Conservation (phyloP, 2,113 vertebrate species). For the Melanerpes aurifrons region DNA sequence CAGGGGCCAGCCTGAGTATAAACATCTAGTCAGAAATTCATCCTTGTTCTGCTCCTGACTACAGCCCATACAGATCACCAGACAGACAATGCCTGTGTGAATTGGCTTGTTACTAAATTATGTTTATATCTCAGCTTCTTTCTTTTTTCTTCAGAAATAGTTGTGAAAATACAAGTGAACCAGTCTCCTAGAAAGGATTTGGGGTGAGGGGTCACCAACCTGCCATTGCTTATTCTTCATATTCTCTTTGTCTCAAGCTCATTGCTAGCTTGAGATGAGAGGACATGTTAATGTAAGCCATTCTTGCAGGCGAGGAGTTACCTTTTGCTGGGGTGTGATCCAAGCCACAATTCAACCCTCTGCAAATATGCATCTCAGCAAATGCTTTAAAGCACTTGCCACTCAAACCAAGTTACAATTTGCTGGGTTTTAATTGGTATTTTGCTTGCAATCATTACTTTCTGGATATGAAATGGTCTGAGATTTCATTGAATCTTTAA, state of each 20-base stretch:
- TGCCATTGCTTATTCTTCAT: not conserved
- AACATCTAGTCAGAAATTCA: not conserved
- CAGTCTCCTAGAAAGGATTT: not conserved
- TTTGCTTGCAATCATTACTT: constrained; percentile 55
- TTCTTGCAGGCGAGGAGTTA: not conserved
- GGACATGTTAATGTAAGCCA: not conserved
- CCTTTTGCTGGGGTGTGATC: not conserved
- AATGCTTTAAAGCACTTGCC: not conserved
- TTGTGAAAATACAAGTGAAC: not conserved
- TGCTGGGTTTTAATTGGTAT: not conserved
- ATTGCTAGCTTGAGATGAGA: not conserved
- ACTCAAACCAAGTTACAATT: not conserved
- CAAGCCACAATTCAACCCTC: not conserved
- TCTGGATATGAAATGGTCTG: constrained; percentile 67
- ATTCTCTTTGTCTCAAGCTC: not conserved
- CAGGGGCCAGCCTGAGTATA: not conserved
- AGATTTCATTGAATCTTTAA: constrained; percentile 74
- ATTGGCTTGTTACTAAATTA: not conserved
- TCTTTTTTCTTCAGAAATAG: not conserved
- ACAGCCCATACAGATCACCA: not conserved
- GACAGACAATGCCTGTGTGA: fast-evolving
- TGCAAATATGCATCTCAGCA: not conserved
- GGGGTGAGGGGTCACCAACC: not conserved
- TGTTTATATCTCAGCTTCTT: not conserved
- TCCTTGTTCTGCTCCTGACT: not conserved